Evolutionary conservation across 2,113 vertebrate genomes (phyloP), one percentile per base, ranked within the genome.

Genomic region (Otolemur garnettii): DNA sequence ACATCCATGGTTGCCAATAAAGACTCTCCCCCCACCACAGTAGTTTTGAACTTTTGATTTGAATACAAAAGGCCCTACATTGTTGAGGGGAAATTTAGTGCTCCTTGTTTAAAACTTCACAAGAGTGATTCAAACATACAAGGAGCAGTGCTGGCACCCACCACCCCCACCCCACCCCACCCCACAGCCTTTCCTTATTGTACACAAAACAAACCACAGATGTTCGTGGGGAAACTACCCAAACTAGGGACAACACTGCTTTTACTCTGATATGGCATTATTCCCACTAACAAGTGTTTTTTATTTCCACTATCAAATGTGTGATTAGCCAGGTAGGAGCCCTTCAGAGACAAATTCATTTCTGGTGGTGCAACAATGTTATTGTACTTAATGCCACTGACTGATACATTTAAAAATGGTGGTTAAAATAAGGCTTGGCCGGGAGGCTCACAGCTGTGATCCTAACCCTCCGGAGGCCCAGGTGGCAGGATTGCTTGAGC

Each of bases 11-110:
- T 88, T 92, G 89, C 88, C 85, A 96, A 28, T 85, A 88, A 91
- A 93, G 90, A 66, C 42, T 79, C 50, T n/a, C 24, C 17, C 69
- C 55, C 33, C 21, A 84, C 87, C 94, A 77, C 74, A 86, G 79
- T 50, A 86, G 45, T 93, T 87, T 78, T 92, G 72, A 97, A 68
- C 79, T 95, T 95, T 95, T 92, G 33, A 79, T 97, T 91, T 92
- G 22, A 96, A 92, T 91, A 97, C 95, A 98, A 94, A 97, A 95
- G 95, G 15, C 77, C 80, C 85, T 33, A 80, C 26, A 45, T 84
- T 64, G 24, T 35, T 83, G 59, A 28, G 81, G 35, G 0, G 2
- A 45, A 33, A 72, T 12, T 74, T 92, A 83, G 62, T 90, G 50
- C 83, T 81, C 78, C 82, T 95, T 93, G 85, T 94, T 82, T 88